phyloP scores from a whole-genome alignment of 2,113 vertebrate genomes.

The Phocoena sinus region DNA sequence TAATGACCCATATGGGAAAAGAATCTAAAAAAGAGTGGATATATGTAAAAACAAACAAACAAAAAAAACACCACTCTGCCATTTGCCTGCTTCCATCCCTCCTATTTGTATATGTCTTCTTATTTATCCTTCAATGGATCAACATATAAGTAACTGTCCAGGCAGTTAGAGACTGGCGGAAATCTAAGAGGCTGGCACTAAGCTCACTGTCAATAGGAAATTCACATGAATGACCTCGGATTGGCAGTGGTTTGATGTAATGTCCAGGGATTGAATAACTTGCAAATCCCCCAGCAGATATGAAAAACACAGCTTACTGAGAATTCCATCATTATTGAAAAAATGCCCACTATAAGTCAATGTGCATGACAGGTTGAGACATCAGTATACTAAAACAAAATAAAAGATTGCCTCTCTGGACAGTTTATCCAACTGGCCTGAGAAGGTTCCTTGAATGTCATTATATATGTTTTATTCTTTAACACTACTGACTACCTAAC shows the following conservation, averaged over 20 bases:
- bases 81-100: not conserved
- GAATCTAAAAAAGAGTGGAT: too few relatives aligned
- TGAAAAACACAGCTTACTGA: not conserved
- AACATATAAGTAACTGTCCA: not conserved
- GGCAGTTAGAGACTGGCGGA: not conserved
- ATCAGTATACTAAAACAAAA: constrained; percentile 16
- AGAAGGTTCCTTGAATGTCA: not conserved
- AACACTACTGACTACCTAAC: not conserved
- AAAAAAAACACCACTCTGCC: not conserved
- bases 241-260: not conserved
- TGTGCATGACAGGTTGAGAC: fast-evolving
- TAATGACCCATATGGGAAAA: too few relatives aligned
- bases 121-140: not conserved
- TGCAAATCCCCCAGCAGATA: not conserved
- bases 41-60: too few relatives aligned
- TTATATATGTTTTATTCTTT: not conserved
- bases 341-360: not conserved
- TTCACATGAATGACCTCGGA: not conserved
- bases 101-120: not conserved
- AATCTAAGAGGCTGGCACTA: not conserved
- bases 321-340: constrained; percentile 28
- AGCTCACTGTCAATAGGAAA: constrained; percentile 2
- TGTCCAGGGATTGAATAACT: not conserved
- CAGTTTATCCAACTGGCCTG: not conserved
- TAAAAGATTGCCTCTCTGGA: not conserved